Percentiles rank a stretch among this genome's conserved stretches.
Evolutionary conservation across 2,888 invertebrate species (phyloP).

Genomic region (Trichogramma dendrolimi): DNA sequence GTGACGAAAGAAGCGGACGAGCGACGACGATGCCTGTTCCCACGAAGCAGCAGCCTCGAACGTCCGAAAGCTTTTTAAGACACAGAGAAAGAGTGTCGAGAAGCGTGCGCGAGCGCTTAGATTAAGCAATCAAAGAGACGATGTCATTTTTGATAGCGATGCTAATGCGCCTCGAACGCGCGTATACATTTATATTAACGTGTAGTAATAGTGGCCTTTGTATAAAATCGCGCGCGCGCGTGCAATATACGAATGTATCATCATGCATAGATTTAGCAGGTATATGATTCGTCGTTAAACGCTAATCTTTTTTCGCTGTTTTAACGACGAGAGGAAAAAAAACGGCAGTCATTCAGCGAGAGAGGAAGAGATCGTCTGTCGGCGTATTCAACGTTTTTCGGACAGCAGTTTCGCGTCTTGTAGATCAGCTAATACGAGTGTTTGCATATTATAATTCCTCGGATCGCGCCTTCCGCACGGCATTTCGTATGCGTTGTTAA

Average conservation of each 20-base stretch:
- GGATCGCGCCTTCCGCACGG: too few relatives aligned
- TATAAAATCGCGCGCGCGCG: slow-evolving; percentile 11
- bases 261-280: neutral
- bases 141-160: slow-evolving; percentile 45
- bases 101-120: slow-evolving; percentile 27
- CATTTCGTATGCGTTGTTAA: too few relatives aligned
- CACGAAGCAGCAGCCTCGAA: neutral
- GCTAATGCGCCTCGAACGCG: slow-evolving; percentile 37
- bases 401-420: too few relatives aligned
- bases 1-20: slow-evolving; percentile 16
- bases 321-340: too few relatives aligned
- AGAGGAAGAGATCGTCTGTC: too few relatives aligned
- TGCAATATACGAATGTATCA: slow-evolving; percentile 1
- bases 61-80: neutral
- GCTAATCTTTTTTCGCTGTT: too few relatives aligned
- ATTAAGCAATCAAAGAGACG: slow-evolving; percentile 45
- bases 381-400: too few relatives aligned
- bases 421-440: too few relatives aligned
- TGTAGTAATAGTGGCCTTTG: slow-evolving; percentile 12
- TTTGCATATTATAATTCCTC: too few relatives aligned
- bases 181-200: neutral
- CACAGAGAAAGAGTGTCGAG: neutral
- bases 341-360: too few relatives aligned
- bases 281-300: too few relatives aligned
- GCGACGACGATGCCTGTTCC: neutral